Evolutionary conservation across 2,797 vertebrate genomes (phyloP).

Genomic region (Ptychobarbus kaznakovi): DNA sequence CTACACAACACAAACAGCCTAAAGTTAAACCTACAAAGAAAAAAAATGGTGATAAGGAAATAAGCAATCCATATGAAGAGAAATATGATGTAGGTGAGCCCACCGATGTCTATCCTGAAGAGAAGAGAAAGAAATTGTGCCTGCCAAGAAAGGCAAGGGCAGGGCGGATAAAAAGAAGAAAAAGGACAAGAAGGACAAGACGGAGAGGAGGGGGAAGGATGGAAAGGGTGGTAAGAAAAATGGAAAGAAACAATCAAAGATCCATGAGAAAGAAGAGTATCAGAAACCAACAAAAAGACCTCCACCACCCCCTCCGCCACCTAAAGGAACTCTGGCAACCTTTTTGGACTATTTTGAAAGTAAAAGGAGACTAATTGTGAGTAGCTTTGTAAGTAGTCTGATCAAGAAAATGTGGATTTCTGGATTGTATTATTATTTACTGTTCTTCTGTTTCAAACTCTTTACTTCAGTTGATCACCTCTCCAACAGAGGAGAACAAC

Average conservation of each 20-base stretch:
- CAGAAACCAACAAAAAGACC: constrained; percentile 82
- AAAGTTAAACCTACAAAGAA: constrained; percentile 83
- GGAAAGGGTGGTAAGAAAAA: constrained; percentile 85
- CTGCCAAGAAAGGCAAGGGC: constrained; percentile 81
- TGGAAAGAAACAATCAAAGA: constrained; percentile 81
- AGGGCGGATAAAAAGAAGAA: constrained; percentile 89
- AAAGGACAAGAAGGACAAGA: constrained; percentile 83
- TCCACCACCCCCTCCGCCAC: constrained; percentile 54
- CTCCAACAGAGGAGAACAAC: constrained; percentile 85
- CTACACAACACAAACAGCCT: constrained; percentile 78
- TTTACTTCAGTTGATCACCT: constrained; percentile 87
- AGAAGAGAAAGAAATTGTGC: constrained; percentile 73
- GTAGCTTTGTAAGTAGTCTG: constrained; percentile 64
- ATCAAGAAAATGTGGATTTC: constrained; percentile 5
- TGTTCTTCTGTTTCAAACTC: not conserved
- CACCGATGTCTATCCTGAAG: constrained; percentile 76
- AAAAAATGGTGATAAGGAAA: constrained; percentile 79
- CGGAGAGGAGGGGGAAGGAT: constrained; percentile 82
- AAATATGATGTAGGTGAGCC: constrained; percentile 80
- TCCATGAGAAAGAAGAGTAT: constrained; percentile 81
- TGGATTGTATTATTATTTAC: constrained; percentile 8
- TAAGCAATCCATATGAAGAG: constrained; percentile 88
- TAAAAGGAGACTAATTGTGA: constrained; percentile 93
- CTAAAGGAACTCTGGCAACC: constrained; percentile 78
- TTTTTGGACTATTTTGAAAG: constrained; percentile 94